Evolutionary conservation across 2,113 vertebrate species (phyloP).

Genomic region (Crypturellus undulatus): DNA sequence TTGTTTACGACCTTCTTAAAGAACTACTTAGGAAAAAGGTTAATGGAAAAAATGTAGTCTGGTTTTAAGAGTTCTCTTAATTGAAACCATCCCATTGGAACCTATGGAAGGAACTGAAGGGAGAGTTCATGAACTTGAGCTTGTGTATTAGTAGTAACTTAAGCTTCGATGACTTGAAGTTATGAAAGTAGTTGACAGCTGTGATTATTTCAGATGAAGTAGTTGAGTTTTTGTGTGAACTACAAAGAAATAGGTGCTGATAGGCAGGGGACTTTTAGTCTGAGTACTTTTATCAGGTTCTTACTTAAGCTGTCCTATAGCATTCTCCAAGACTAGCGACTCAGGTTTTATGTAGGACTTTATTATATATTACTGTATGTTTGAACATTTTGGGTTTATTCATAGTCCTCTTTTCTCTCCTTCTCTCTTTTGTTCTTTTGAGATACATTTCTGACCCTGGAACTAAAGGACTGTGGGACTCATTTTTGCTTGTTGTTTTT

Average conservation of each 20-base stretch:
- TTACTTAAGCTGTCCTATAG: background rate
- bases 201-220: constrained; percentile 23
- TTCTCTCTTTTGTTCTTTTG: background rate
- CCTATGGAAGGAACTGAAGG: background rate
- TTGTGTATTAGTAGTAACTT: constrained; percentile 36
- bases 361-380: background rate
- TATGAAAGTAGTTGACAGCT: constrained; percentile 38
- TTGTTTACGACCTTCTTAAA: background rate
- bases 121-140: constrained; percentile 38
- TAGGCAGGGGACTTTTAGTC: background rate
- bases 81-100: constrained; percentile 48
- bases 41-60: background rate
- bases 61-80: constrained; percentile 15
- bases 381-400: background rate
- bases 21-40: background rate
- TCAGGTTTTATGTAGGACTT: background rate
- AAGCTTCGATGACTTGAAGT: constrained; percentile 20
- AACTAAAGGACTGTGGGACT: background rate
- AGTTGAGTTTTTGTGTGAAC: background rate
- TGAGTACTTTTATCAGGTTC: background rate
- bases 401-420: too few species aligned
- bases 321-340: background rate
- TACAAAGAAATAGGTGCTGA: constrained; percentile 26
- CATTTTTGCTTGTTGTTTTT: too few species aligned
- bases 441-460: background rate